phyloP scores from a whole-genome alignment of 2,113 vertebrate species.

The Fulmarus glacialis region DNA sequence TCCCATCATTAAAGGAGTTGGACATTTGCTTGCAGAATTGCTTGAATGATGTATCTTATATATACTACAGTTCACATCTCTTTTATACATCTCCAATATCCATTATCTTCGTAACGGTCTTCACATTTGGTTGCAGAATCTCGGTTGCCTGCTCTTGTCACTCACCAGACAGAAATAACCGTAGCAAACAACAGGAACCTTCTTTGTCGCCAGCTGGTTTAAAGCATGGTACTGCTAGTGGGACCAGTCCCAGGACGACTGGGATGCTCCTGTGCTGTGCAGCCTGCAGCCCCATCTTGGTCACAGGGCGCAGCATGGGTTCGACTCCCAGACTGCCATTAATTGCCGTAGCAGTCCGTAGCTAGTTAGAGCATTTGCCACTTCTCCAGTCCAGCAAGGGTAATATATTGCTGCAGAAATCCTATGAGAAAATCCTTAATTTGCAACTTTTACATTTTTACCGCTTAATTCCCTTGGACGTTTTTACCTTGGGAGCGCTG shows the following conservation, averaged over 20 bases:
- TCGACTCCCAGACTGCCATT: not conserved
- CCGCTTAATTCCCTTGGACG: not conserved
- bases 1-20: not conserved
- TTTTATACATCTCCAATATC: not conserved
- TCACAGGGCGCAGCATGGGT: fast-evolving
- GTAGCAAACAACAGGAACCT: not conserved
- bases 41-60: not conserved
- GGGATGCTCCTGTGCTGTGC: not conserved
- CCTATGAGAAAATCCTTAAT: not conserved
- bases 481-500: not conserved
- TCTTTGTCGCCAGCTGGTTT: not conserved
- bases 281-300: not conserved
- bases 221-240: not conserved
- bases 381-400: not conserved
- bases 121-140: not conserved
- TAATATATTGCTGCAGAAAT: not conserved
- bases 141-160: not conserved
- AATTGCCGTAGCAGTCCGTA: not conserved
- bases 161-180: not conserved
- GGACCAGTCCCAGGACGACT: not conserved
- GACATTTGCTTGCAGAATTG: not conserved
- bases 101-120: not conserved
- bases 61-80: not conserved
- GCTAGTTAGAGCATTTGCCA: not conserved
- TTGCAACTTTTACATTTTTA: not conserved